Evolutionary conservation across 2,113 vertebrate genomes (phyloP).

Genomic region (Odocoileus virginianus): DNA sequence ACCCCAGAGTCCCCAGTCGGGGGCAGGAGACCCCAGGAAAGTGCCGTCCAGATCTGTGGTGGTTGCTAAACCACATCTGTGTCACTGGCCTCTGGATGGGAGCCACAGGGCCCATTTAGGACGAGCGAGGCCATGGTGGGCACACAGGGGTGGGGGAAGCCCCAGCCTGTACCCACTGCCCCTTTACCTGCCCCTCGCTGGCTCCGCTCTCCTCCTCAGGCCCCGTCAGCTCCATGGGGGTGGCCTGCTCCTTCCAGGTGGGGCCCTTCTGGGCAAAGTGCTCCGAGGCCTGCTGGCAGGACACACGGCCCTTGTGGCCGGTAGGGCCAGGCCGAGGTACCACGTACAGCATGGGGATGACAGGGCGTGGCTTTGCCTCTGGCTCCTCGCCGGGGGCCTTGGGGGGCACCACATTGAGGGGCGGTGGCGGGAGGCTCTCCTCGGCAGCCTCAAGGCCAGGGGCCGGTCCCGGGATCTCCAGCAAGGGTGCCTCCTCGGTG

Average conservation of each 20-base stretch:
- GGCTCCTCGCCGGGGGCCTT: conserved; percentile 61
- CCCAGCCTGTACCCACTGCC: neutral
- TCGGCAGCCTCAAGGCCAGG: accelerated
- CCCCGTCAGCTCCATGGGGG: conserved; percentile 13
- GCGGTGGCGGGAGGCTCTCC: neutral
- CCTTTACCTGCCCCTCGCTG: conserved; percentile 53
- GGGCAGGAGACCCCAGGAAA: neutral
- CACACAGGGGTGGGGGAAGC: too few relatives aligned
- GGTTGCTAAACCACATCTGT: too few relatives aligned
- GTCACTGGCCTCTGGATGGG: neutral
- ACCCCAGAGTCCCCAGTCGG: too few relatives aligned
- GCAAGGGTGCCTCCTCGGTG: accelerated
- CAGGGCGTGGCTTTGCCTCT: conserved; percentile 73
- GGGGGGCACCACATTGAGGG: conserved; percentile 68
- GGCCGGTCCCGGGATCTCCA: neutral
- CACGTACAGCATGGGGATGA: conserved; percentile 85
- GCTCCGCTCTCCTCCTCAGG: conserved; percentile 66
- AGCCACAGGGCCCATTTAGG: too few relatives aligned
- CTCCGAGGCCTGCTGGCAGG: conserved; percentile 88
- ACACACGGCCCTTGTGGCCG: conserved; percentile 76
- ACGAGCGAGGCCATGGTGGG: neutral
- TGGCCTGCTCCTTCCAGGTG: conserved; percentile 8
- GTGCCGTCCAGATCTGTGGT: neutral
- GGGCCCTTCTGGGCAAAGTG: conserved; percentile 79
- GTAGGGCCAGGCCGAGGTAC: conserved; percentile 76